A percentile compares a stretch with the other conserved stretches of the same genome.
phyloP scores from a whole-genome alignment of 2,113 vertebrate genomes.

The Scytalopus superciliaris region DNA sequence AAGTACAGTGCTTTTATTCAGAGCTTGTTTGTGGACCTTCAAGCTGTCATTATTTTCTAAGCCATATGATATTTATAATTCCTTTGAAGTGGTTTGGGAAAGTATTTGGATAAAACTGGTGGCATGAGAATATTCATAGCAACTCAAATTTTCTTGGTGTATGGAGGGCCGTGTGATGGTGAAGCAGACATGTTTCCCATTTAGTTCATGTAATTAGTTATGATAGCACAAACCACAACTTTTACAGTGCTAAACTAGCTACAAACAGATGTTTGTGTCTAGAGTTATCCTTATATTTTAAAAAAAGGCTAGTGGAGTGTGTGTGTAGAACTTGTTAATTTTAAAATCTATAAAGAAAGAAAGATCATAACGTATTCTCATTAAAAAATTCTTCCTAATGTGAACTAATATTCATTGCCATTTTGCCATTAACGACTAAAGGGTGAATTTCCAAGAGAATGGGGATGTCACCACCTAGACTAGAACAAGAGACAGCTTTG shows the following conservation, averaged over 20 bases:
- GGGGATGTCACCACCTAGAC: neutral
- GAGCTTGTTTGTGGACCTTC: neutral
- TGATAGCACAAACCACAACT: neutral
- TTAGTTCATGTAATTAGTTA: neutral
- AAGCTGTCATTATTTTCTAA: neutral
- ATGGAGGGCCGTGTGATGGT: neutral
- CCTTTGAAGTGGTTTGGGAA: neutral
- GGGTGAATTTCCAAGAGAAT: neutral
- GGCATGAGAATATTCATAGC: neutral
- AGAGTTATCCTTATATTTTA: neutral
- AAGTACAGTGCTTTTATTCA: neutral
- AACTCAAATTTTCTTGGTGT: neutral
- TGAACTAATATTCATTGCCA: neutral
- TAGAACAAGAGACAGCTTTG: neutral
- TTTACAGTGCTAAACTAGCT: neutral
- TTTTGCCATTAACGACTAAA: neutral
- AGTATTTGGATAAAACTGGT: neutral
- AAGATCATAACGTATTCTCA: neutral
- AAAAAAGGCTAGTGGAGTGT: neutral
- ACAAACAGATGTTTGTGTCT: neutral
- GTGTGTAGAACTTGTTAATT: neutral
- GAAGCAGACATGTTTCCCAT: neutral
- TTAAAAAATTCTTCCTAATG: neutral
- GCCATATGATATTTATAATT: neutral
- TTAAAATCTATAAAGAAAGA: neutral